Conservation (phyloP, 2,888 invertebrate species). For the Drosophila merina region DNA sequence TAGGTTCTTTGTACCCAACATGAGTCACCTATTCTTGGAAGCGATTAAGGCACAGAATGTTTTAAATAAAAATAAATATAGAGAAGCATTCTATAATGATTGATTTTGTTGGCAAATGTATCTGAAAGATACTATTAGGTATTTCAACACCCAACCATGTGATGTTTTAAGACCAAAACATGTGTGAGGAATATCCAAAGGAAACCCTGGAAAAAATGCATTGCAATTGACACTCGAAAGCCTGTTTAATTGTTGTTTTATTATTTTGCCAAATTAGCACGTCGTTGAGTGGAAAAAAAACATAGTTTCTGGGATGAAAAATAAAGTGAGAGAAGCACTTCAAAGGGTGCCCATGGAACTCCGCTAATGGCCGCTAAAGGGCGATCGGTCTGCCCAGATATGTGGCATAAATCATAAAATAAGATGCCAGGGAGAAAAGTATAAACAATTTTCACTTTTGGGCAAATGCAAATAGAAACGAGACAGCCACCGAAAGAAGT, state of each 20-base stretch:
- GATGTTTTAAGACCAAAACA: conserved; percentile 37
- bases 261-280: conserved; percentile 76
- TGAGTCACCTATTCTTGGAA: too few relatives aligned
- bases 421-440: conserved; percentile 38
- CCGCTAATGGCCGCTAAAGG: conserved; percentile 58
- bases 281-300: conserved; percentile 50
- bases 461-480: conserved; percentile 36
- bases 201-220: conserved; percentile 10
- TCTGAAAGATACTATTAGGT: conserved; percentile 57
- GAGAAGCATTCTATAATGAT: conserved; percentile 1
- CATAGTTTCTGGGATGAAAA: neutral
- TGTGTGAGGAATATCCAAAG: conserved; percentile 9
- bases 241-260: conserved; percentile 72
- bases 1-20: too few relatives aligned
- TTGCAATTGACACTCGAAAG: conserved; percentile 71
- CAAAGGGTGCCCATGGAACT: conserved; percentile 52
- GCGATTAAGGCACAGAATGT: too few relatives aligned
- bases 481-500: conserved; percentile 17
- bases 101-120: conserved; percentile 34
- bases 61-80: too few relatives aligned
- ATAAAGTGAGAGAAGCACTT: conserved; percentile 51
- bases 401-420: conserved; percentile 71
- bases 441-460: conserved; percentile 52
- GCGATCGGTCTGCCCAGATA: conserved; percentile 50
- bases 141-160: conserved; percentile 55